phyloP scores from a whole-genome alignment of 2,888 invertebrate species.

The Maniola hyperantus region DNA sequence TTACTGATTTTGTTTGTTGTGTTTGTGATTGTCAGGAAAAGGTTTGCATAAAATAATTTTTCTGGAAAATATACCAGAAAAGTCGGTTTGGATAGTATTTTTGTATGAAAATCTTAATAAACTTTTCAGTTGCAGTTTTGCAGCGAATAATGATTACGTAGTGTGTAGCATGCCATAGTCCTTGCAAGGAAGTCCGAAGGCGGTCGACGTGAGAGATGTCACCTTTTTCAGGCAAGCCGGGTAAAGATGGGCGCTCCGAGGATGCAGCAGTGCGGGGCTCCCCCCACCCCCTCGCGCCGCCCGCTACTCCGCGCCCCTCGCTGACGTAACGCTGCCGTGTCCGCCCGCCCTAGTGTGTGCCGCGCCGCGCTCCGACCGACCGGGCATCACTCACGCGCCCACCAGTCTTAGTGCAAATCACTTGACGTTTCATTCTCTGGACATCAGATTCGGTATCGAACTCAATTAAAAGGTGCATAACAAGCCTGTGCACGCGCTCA shows the following conservation, averaged over 20 bases:
- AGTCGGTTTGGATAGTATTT: too few species aligned
- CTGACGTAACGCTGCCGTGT: slow-evolving; percentile 80
- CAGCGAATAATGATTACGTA: slow-evolving; percentile 8
- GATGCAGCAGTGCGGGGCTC: slow-evolving; percentile 77
- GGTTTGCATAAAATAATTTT: too few species aligned
- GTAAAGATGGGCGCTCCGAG: slow-evolving; percentile 72
- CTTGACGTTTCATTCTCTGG: slow-evolving; percentile 74
- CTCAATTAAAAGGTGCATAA: slow-evolving; percentile 70
- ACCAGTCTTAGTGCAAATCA: slow-evolving; percentile 72
- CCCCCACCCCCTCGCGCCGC: slow-evolving; percentile 49
- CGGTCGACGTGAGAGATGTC: slow-evolving; percentile 58
- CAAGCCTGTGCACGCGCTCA: slow-evolving; percentile 60
- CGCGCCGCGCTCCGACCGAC: slow-evolving; percentile 76
- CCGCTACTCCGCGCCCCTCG: slow-evolving; percentile 61
- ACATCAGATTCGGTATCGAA: slow-evolving; percentile 62
- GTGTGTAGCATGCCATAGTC: slow-evolving; percentile 26
- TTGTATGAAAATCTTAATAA: too few species aligned
- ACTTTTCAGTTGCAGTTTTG: too few species aligned
- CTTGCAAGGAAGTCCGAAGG: slow-evolving; percentile 45
- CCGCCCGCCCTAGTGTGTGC: slow-evolving; percentile 80
- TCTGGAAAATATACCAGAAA: too few species aligned
- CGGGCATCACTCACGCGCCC: slow-evolving; percentile 65
- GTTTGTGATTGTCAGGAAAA: too few species aligned
- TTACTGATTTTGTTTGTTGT: too few species aligned
- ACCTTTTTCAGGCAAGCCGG: slow-evolving; percentile 70